Percentiles rank a stretch among this genome's conserved stretches.
Evolutionary conservation across 2,888 invertebrate genomes (phyloP).

Genomic region (Uloborus plumipes): DNA sequence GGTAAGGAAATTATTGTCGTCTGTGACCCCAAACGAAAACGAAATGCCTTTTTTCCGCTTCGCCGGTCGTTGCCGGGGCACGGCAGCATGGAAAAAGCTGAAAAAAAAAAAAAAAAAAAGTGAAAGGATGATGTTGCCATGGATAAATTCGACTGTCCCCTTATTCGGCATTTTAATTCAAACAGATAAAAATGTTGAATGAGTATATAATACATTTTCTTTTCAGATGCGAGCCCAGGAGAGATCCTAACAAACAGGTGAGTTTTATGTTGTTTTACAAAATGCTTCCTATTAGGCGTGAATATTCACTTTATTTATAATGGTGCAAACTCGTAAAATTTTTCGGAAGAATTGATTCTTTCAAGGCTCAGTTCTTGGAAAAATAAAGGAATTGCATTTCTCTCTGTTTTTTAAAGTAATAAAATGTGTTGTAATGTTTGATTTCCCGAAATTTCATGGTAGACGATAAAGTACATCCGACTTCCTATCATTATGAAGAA

Average conservation of each 20-base stretch:
- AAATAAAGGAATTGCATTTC: too few relatives aligned
- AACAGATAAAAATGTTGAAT: background rate
- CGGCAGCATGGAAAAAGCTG: conserved; percentile 13
- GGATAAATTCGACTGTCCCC: conserved; percentile 5
- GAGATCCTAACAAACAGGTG: conserved; percentile 54
- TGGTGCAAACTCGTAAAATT: too few relatives aligned
- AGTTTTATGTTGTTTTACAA: conserved; percentile 2
- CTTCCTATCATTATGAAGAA: too few relatives aligned
- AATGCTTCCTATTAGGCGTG: background rate
- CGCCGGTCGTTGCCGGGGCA: conserved; percentile 20
- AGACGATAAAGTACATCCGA: too few relatives aligned
- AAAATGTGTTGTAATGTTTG: too few relatives aligned
- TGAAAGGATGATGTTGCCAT: conserved; percentile 32
- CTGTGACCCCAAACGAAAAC: background rate
- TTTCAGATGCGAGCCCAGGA: conserved; percentile 67
- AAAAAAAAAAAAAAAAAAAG: too few relatives aligned
- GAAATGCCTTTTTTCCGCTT: conserved; percentile 21
- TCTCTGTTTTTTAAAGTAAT: too few relatives aligned
- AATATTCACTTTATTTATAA: too few relatives aligned
- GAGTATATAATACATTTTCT: conserved; percentile 4
- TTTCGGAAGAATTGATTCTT: too few relatives aligned
- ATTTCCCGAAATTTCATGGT: too few relatives aligned
- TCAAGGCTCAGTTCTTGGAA: too few relatives aligned
- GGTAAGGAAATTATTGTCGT: conserved; percentile 44
- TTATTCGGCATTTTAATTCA: conserved; percentile 29